phyloP scores from a whole-genome alignment of 2,888 invertebrate species.

The Drosophila monieri region DNA sequence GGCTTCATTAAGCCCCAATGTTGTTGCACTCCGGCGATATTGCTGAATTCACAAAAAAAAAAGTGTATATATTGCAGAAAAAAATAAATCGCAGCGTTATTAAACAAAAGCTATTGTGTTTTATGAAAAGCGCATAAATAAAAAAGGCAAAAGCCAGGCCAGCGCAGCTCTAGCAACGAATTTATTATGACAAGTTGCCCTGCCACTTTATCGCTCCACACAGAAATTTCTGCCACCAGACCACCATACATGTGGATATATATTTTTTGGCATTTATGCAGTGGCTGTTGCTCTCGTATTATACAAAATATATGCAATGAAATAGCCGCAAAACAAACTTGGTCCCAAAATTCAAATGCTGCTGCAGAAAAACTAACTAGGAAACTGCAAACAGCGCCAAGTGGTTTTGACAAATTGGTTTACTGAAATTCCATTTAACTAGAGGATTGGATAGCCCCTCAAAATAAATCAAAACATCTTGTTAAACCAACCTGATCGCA shows the following conservation, averaged over 20 bases:
- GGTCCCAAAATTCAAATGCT: conserved; percentile 59
- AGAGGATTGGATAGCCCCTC: conserved; percentile 3
- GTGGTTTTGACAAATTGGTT: conserved; percentile 43
- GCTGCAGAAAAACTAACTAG: conserved; percentile 60
- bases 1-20: conserved; percentile 62
- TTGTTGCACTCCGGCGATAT: conserved; percentile 37
- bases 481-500: not conserved
- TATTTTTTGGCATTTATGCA: conserved; percentile 60
- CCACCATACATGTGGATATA: conserved; percentile 14
- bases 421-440: conserved; percentile 32
- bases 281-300: conserved; percentile 57
- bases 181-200: conserved; percentile 83
- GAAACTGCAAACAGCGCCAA: conserved; percentile 31
- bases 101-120: conserved; percentile 78
- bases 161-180: conserved; percentile 60
- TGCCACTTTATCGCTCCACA: conserved; percentile 81
- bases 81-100: conserved; percentile 70
- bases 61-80: conserved; percentile 10
- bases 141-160: conserved; percentile 69
- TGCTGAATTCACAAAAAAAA: not conserved
- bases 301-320: conserved; percentile 62
- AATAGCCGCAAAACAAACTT: conserved; percentile 74
- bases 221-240: conserved; percentile 74
- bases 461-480: conserved; percentile 1
- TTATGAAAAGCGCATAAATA: conserved; percentile 79